phyloP scores from a whole-genome alignment of 2,113 vertebrate genomes.

The Rhinogobius similis region DNA sequence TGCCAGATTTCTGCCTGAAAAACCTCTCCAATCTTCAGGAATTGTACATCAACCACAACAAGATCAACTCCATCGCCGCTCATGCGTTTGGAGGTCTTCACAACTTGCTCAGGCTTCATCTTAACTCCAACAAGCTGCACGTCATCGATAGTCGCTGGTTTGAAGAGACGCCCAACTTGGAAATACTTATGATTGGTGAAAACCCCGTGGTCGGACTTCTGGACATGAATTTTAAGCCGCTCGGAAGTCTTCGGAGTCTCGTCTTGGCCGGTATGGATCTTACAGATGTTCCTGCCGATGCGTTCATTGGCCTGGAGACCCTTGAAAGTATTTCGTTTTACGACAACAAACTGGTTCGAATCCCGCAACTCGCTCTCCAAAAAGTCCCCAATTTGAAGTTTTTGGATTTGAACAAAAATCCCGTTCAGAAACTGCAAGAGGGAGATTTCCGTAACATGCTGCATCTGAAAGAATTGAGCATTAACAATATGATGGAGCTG shows the following conservation, averaged over 20 bases:
- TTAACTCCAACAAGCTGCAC: conserved; percentile 93
- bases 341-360: conserved; percentile 89
- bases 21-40: conserved; percentile 92
- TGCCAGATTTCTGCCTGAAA: conserved; percentile 89
- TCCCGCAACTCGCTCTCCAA: conserved; percentile 91
- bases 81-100: conserved; percentile 89
- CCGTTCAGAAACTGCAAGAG: conserved; percentile 91
- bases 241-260: conserved; percentile 88
- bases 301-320: conserved; percentile 91
- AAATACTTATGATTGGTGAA: conserved; percentile 98
- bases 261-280: conserved; percentile 97
- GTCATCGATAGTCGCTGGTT: conserved; percentile 96
- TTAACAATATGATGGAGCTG: conserved; percentile 97
- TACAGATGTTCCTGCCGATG: conserved; percentile 89
- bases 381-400: conserved; percentile 96
- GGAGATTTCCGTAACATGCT: conserved; percentile 97
- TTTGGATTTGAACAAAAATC: conserved; percentile 97
- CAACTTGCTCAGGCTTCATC: conserved; percentile 90
- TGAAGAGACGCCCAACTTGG: conserved; percentile 91
- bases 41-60: conserved; percentile 98
- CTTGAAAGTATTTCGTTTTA: conserved; percentile 98
- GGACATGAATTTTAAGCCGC: conserved; percentile 94
- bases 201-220: conserved; percentile 95
- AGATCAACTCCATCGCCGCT: conserved; percentile 90
- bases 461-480: conserved; percentile 90